A percentile compares a stretch with the other conserved stretches of the same genome.
Evolutionary conservation across 2,113 vertebrate genomes (phyloP).

Genomic region (Turnix velox): DNA sequence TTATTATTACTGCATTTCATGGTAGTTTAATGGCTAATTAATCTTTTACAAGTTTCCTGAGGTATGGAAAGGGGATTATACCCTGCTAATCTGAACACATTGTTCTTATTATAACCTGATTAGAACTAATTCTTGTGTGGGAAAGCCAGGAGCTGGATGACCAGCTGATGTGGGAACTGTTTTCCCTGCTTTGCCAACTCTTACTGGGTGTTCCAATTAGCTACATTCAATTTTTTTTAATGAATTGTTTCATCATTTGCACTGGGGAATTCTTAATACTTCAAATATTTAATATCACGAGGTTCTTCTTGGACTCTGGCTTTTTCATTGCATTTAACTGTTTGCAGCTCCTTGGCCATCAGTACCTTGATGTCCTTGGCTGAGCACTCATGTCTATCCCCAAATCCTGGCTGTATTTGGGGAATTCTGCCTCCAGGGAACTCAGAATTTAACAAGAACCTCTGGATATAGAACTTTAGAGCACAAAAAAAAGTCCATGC

Average conservation of each 20-base stretch:
- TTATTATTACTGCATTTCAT: slow-evolving; percentile 34
- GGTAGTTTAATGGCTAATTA: slow-evolving; percentile 60
- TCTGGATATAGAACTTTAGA: not conserved
- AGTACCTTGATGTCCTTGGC: too few relatives aligned
- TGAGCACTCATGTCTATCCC: not conserved
- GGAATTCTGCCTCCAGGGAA: not conserved
- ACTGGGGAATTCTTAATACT: slow-evolving; percentile 57
- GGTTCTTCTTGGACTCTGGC: slow-evolving; percentile 20
- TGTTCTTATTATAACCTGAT: slow-evolving; percentile 62
- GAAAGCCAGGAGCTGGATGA: slow-evolving; percentile 18
- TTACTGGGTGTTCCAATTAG: slow-evolving; percentile 56
- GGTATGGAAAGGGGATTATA: slow-evolving; percentile 46
- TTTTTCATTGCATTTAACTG: slow-evolving; percentile 9
- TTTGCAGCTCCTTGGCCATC: not conserved
- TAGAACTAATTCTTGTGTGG: slow-evolving; percentile 45
- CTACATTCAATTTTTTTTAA: slow-evolving; percentile 49
- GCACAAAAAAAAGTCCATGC: not conserved
- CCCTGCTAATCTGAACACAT: slow-evolving; percentile 53
- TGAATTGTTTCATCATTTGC: slow-evolving; percentile 58
- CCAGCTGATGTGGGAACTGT: slow-evolving; percentile 33
- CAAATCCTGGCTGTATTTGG: not conserved
- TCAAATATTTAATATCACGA: slow-evolving; percentile 53
- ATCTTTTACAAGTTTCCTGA: slow-evolving; percentile 37
- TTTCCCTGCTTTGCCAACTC: slow-evolving; percentile 27
- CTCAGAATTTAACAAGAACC: not conserved